Percentiles rank a stretch among this genome's conserved stretches.
Evolutionary conservation across 1,140 invertebrate genomes (phyloP).

Genomic region (Leptopilina clavipes): DNA sequence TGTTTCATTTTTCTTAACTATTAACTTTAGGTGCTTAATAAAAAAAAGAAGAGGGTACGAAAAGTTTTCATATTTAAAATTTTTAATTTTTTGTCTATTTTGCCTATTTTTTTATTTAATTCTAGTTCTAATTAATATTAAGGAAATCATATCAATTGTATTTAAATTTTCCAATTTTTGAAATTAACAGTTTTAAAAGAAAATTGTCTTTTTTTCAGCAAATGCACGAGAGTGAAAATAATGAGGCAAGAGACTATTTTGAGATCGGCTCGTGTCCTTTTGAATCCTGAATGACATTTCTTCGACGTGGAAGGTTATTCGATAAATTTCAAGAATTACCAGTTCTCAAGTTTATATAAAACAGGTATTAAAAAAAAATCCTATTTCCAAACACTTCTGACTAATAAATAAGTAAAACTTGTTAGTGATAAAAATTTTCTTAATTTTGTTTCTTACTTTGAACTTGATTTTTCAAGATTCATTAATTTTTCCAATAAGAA

Average conservation of each 20-base stretch:
- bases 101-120: too few relatives aligned
- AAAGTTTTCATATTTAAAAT: too few relatives aligned
- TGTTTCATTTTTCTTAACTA: too few relatives aligned
- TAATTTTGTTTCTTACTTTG: not conserved
- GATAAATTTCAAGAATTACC: slow-evolving; percentile 58
- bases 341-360: slow-evolving; percentile 55
- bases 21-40: too few relatives aligned
- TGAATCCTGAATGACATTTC: slow-evolving; percentile 3
- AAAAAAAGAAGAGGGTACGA: too few relatives aligned
- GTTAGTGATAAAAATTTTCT: not conserved
- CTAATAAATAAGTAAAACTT: not conserved
- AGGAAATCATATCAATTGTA: too few relatives aligned
- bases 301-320: slow-evolving; percentile 25
- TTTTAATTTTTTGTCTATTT: too few relatives aligned
- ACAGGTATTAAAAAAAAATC: slow-evolving; percentile 43
- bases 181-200: too few relatives aligned
- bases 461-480: too few relatives aligned
- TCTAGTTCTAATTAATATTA: too few relatives aligned
- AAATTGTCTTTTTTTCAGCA: not conserved
- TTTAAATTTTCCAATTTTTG: too few relatives aligned
- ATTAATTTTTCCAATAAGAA: too few relatives aligned
- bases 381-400: not conserved
- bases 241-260: slow-evolving; percentile 5
- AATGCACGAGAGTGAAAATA: not conserved
- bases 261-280: not conserved